Conservation (phyloP, 2,888 invertebrate species). For the Ormyrus rosae region DNA sequence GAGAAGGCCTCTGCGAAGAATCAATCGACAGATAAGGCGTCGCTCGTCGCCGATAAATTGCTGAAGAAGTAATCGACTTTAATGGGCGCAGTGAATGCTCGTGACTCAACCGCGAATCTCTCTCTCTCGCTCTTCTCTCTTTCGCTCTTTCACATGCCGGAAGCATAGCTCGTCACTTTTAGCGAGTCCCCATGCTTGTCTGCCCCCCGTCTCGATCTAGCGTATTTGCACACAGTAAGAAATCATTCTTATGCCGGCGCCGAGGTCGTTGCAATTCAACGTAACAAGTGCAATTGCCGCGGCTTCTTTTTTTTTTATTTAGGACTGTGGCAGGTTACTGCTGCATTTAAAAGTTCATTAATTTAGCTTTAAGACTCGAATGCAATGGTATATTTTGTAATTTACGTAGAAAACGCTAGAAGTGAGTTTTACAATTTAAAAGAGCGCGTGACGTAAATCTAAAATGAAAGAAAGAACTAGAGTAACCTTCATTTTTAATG, state of each 20-base stretch:
- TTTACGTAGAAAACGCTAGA: too few species aligned
- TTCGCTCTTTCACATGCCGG: constrained; percentile 7
- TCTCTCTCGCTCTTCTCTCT: neutral
- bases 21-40: constrained; percentile 50
- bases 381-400: too few species aligned
- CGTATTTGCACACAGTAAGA: constrained; percentile 9
- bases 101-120: constrained; percentile 33
- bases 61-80: constrained; percentile 43
- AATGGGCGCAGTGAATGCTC: constrained; percentile 26
- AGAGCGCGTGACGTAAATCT: too few species aligned
- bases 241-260: constrained; percentile 9
- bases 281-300: too few species aligned
- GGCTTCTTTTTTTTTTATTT: neutral
- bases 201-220: neutral
- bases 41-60: constrained; percentile 34
- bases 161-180: constrained; percentile 25
- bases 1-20: constrained; percentile 22
- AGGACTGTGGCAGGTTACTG: too few species aligned
- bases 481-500: too few species aligned
- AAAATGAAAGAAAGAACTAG: too few species aligned
- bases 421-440: too few species aligned
- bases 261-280: too few species aligned
- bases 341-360: too few species aligned
- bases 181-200: neutral
- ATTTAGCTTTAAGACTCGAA: too few species aligned